phyloP scores from a whole-genome alignment of 2,888 invertebrate species.

The Craniophora ligustri region DNA sequence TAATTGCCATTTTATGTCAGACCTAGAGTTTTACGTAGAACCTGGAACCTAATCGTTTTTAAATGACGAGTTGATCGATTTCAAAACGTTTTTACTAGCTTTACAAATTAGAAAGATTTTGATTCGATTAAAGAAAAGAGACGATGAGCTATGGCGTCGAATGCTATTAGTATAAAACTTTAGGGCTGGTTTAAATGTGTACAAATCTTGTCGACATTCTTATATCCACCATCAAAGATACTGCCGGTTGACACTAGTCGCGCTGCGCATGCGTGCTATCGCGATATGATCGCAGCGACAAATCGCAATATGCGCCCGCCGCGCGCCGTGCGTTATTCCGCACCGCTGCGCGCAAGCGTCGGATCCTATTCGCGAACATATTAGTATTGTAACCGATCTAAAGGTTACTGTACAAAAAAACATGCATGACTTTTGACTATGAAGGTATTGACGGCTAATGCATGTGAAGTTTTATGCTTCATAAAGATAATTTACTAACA shows the following conservation, averaged over 20 bases:
- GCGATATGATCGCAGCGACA: constrained; percentile 74
- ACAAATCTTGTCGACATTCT: constrained; percentile 20
- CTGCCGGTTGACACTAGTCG: constrained; percentile 64
- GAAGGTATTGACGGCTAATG: constrained; percentile 46
- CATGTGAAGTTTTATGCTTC: constrained; percentile 24
- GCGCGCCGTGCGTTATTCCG: constrained; percentile 62
- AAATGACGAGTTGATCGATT: too few species aligned
- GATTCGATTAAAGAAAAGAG: too few species aligned
- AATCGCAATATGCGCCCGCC: constrained; percentile 69
- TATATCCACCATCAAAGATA: constrained; percentile 52
- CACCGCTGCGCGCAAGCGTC: constrained; percentile 64
- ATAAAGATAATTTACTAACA: constrained; percentile 31
- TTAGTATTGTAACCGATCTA: constrained; percentile 63
- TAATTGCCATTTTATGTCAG: background rate
- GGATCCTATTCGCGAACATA: constrained; percentile 57
- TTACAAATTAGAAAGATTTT: too few species aligned
- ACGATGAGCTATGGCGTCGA: too few species aligned
- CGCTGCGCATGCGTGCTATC: constrained; percentile 61
- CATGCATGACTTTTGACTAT: constrained; percentile 24
- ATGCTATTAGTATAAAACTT: too few species aligned
- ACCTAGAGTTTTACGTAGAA: background rate
- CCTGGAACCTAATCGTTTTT: background rate
- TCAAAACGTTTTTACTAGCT: too few species aligned
- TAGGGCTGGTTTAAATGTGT: background rate
- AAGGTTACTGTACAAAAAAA: constrained; percentile 57